phyloP scores from a whole-genome alignment of 2,888 invertebrate species.

The Luperina nickerlii region DNA sequence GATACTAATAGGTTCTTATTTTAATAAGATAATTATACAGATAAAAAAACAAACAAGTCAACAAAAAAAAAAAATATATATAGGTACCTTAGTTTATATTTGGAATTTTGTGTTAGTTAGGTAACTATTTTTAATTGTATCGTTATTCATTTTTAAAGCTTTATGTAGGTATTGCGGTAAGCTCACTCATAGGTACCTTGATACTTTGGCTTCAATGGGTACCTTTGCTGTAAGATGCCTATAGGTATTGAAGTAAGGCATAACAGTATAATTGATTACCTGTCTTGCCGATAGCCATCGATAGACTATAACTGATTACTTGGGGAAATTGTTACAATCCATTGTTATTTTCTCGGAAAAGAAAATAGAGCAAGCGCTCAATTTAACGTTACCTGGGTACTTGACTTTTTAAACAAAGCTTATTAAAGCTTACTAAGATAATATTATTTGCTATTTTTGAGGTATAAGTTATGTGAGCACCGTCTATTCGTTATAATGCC shows the following conservation, averaged over 20 bases:
- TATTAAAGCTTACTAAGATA: background rate
- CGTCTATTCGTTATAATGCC: background rate
- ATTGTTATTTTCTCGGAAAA: constrained; percentile 24
- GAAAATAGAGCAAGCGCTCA: constrained; percentile 1
- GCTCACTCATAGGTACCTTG: background rate
- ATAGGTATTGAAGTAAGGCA: constrained; percentile 30
- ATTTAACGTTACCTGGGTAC: background rate
- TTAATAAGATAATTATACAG: background rate
- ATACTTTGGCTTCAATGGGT: background rate
- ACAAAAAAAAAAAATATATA: background rate
- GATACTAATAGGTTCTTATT: background rate
- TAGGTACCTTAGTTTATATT: background rate
- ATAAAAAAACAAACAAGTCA: background rate
- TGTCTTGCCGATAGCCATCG: constrained; percentile 30
- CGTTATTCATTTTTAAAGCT: background rate
- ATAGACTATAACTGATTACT: constrained; percentile 42
- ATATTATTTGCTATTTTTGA: background rate
- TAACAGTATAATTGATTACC: constrained; percentile 46
- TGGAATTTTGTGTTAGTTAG: background rate
- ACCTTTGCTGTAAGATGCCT: background rate
- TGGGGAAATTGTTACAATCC: constrained; percentile 21
- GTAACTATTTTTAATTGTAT: background rate
- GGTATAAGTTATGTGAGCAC: background rate
- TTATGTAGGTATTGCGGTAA: background rate
- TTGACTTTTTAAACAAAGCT: background rate